A percentile compares a stretch with the other conserved stretches of the same genome.
phyloP scores from a whole-genome alignment of 35 echinoderm and acorn worm species.

The Apostichopus parvimensis region DNA sequence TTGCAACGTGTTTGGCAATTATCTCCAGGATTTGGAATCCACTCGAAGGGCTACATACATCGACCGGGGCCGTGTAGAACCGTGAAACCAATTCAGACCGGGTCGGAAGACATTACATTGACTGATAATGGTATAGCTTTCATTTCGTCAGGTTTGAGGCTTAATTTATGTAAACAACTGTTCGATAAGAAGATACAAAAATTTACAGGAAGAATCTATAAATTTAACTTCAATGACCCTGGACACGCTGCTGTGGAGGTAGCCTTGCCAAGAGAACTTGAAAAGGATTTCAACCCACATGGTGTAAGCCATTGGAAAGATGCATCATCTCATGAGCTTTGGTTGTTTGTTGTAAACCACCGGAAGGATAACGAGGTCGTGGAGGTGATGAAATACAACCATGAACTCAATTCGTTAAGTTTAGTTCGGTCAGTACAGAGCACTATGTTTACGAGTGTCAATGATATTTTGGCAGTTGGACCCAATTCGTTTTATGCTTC shows the following conservation, averaged over 20 bases:
- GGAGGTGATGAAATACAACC: not conserved
- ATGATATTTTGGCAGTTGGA: slow-evolving; percentile 26
- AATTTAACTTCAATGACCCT: slow-evolving; percentile 15
- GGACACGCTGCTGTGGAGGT: not conserved
- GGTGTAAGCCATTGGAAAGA: not conserved
- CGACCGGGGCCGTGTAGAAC: slow-evolving; percentile 25
- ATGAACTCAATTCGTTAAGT: slow-evolving; percentile 11
- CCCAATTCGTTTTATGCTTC: slow-evolving; percentile 41
- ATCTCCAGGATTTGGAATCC: not conserved
- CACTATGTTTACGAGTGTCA: slow-evolving; percentile 4
- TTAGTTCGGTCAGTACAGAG: not conserved
- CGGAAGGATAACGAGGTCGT: not conserved
- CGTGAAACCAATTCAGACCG: not conserved
- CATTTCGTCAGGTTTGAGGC: slow-evolving; percentile 45
- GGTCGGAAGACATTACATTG: slow-evolving; percentile 47
- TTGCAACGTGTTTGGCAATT: not conserved
- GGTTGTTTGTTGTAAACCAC: slow-evolving; percentile 30
- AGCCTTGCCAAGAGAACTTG: not conserved
- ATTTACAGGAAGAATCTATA: not conserved
- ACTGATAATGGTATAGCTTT: slow-evolving; percentile 46
- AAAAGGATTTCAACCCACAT: slow-evolving; percentile 23
- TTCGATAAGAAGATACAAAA: no score
- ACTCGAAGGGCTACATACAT: not conserved
- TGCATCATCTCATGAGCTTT: not conserved
- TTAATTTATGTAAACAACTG: no score